These are phyloP conservation scores for Todus mexicanus DNA, from an alignment of 2,797 vertebrate species.

Conservation along the genomic window DNA sequence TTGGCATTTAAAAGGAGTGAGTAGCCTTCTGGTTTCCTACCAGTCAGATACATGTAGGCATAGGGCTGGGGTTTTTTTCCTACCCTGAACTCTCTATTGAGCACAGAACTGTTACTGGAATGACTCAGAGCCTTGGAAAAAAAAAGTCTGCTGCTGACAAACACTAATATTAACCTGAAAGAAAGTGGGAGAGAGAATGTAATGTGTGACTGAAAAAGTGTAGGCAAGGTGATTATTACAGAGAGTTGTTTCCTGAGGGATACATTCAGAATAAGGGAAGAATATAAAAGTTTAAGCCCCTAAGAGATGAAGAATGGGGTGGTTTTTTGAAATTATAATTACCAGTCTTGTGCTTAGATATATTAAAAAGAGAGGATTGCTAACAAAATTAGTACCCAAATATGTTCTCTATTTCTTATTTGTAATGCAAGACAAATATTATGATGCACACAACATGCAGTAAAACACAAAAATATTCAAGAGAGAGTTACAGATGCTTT, in stretches of 20 bases:
- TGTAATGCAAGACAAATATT: constrained; percentile 42
- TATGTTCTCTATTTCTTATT: constrained; percentile 23
- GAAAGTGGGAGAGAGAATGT: constrained; percentile 62
- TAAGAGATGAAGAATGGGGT: constrained; percentile 3
- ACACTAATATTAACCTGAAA: constrained; percentile 63
- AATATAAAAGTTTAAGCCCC: constrained; percentile 38
- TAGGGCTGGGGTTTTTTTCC: constrained; percentile 13
- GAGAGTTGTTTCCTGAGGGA: constrained; percentile 40
- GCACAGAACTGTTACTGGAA: constrained; percentile 61
- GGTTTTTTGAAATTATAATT: constrained; percentile 40
- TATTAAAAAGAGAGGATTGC: constrained; percentile 31
- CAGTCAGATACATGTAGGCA: constrained; percentile 63
- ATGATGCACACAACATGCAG: neutral
- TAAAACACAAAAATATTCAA: neutral
- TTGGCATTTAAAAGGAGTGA: constrained; percentile 72
- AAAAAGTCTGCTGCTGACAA: constrained; percentile 66
- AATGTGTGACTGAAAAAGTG: constrained; percentile 54
- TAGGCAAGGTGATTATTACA: constrained; percentile 59
- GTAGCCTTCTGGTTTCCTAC: constrained; percentile 65
- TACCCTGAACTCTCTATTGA: constrained; percentile 67
- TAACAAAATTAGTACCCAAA: constrained; percentile 40
- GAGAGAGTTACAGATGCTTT: neutral
- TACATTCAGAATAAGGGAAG: constrained; percentile 43
- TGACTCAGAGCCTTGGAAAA: constrained; percentile 68
- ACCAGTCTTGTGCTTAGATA: constrained; percentile 35